Conservation (phyloP, 2,888 invertebrate species). For the Meteorus cinctellus region DNA sequence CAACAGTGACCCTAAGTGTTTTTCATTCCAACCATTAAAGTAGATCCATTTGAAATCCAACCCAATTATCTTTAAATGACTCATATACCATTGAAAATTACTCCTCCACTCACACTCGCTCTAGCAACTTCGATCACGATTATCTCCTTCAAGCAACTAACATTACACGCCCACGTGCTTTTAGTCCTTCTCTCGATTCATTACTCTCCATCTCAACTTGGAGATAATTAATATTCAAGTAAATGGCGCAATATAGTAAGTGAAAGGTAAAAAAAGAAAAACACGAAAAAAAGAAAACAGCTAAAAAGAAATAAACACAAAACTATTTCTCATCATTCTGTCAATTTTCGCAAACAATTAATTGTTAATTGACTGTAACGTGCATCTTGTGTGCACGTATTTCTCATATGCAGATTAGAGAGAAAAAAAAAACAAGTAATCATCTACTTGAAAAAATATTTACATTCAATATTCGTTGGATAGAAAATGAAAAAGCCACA, state of each 20-base stretch:
- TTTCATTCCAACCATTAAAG: conserved; percentile 4
- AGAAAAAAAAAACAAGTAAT: background rate
- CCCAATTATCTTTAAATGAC: conserved; percentile 26
- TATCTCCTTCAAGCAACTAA: conserved; percentile 18
- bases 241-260: background rate
- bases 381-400: background rate
- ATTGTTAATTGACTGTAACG: background rate
- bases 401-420: background rate
- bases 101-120: background rate
- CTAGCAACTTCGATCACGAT: conserved; percentile 16
- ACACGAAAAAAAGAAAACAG: background rate
- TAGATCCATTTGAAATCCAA: conserved; percentile 15
- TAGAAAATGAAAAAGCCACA: background rate
- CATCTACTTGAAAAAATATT: background rate
- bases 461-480: background rate
- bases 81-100: conserved; percentile 4
- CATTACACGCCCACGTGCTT: conserved; percentile 5
- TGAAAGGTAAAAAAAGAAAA: background rate
- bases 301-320: too few species aligned
- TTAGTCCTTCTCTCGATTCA: conserved; percentile 1
- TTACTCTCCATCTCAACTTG: background rate
- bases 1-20: background rate
- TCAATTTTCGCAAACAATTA: background rate
- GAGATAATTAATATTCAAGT: conserved; percentile 18
- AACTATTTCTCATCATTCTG: background rate